Percentiles rank a stretch among this genome's conserved stretches.
Evolutionary conservation across 2,113 vertebrate genomes (phyloP).

Genomic region (Ascaphus truei): DNA sequence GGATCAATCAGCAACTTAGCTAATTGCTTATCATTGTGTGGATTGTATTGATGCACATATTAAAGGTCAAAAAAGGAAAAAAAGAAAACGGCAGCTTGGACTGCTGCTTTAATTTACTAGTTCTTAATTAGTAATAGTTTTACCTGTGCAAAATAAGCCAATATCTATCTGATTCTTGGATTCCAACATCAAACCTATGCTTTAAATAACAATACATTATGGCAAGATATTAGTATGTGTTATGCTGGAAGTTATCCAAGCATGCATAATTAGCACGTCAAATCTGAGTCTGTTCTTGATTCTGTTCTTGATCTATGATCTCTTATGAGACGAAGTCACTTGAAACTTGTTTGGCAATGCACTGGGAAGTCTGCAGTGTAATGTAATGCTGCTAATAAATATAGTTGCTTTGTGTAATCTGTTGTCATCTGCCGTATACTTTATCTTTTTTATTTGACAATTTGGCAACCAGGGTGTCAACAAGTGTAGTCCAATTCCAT

Average conservation of each 20-base stretch:
- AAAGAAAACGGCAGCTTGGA: no score
- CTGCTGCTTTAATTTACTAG: no score
- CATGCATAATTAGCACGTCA: neutral
- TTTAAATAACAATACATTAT: neutral
- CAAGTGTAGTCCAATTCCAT: neutral
- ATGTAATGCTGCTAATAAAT: neutral
- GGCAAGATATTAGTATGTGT: neutral
- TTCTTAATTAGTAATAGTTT: neutral
- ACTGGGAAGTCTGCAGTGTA: neutral
- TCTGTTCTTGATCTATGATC: constrained; percentile 13
- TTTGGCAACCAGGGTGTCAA: neutral
- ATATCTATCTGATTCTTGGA: neutral
- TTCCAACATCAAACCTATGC: neutral
- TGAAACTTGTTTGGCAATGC: neutral
- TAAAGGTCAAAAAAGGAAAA: no score
- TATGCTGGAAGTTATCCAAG: neutral
- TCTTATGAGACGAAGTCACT: neutral
- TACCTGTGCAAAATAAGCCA: neutral
- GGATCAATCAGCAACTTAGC: no score
- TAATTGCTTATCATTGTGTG: no score
- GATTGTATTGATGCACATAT: no score
- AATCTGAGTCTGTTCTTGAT: neutral
- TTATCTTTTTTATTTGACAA: constrained; percentile 5
- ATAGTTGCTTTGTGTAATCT: neutral
- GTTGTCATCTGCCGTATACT: neutral